phyloP scores from a whole-genome alignment of 2,113 vertebrate species.

The Zeus faber region DNA sequence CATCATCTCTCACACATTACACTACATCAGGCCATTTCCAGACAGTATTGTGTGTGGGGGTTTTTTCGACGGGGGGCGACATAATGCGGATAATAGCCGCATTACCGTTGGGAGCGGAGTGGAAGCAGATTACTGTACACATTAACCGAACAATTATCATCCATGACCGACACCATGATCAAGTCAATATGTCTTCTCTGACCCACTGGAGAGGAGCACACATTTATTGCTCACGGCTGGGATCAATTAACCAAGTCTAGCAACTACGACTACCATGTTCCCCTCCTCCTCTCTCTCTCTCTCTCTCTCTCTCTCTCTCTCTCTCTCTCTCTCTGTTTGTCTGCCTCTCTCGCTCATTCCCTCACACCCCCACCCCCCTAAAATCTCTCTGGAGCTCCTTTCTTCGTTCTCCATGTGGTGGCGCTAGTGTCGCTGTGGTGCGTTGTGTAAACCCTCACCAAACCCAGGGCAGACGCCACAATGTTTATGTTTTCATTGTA shows the following conservation, averaged over 20 bases:
- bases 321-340: neutral
- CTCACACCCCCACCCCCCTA: neutral
- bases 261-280: conserved; percentile 5
- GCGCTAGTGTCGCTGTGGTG: conserved; percentile 31
- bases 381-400: neutral
- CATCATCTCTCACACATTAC: conserved; percentile 4
- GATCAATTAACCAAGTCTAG: conserved; percentile 44
- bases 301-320: neutral
- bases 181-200: conserved; percentile 63
- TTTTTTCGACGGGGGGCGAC: neutral
- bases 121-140: conserved; percentile 49
- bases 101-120: conserved; percentile 8
- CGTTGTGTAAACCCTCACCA: neutral
- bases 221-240: conserved; percentile 55
- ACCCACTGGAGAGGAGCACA: conserved; percentile 54
- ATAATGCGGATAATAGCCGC: neutral
- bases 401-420: conserved; percentile 32
- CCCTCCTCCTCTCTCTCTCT: conserved; percentile 8
- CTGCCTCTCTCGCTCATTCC: neutral
- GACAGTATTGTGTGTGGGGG: neutral
- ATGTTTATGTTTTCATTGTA: neutral
- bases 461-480: neutral
- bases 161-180: conserved; percentile 62
- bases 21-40: neutral
- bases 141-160: conserved; percentile 64